phyloP scores from a whole-genome alignment of 1,140 invertebrate genomes.

The Aphelinus certus region DNA sequence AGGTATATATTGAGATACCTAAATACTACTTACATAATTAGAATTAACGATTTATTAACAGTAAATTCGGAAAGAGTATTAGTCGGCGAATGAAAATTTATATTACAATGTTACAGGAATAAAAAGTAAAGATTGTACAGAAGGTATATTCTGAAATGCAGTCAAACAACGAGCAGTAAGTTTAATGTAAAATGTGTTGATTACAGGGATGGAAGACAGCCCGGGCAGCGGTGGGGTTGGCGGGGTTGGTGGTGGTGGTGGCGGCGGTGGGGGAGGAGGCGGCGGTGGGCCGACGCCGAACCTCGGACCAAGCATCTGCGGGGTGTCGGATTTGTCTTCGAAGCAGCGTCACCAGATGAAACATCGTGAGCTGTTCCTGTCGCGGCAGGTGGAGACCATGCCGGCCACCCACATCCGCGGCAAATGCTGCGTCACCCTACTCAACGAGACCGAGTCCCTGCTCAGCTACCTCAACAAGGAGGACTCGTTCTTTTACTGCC shows the following conservation, averaged over 20 bases:
- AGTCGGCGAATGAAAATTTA: no score
- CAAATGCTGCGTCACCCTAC: conserved; percentile 97
- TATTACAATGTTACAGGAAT: no score
- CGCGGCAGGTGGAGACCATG: conserved; percentile 96
- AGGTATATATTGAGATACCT: no score
- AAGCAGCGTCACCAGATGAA: conserved; percentile 95
- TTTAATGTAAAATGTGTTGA: no score
- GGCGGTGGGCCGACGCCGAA: conserved; percentile 72
- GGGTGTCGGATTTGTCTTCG: conserved; percentile 68
- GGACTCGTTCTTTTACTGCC: conserved; percentile 99
- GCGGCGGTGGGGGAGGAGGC: conserved; percentile 61
- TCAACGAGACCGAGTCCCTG: conserved; percentile 97
- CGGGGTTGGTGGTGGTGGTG: conserved; percentile 61
- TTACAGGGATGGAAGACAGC: conserved; percentile 9
- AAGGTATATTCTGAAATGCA: no score
- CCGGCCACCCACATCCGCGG: conserved; percentile 98
- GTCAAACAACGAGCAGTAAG: no score
- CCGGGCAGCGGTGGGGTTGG: conserved; percentile 62
- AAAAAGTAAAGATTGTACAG: no score
- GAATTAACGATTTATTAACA: no score
- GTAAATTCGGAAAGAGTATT: no score
- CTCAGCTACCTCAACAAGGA: conserved; percentile 97
- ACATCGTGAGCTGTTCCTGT: conserved; percentile 97
- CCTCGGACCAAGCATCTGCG: conserved; percentile 62
- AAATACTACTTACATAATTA: no score